Percentiles rank a stretch among this genome's conserved stretches.
Evolutionary conservation across 2,113 vertebrate genomes (phyloP).

Genomic region (Gobio gobio): DNA sequence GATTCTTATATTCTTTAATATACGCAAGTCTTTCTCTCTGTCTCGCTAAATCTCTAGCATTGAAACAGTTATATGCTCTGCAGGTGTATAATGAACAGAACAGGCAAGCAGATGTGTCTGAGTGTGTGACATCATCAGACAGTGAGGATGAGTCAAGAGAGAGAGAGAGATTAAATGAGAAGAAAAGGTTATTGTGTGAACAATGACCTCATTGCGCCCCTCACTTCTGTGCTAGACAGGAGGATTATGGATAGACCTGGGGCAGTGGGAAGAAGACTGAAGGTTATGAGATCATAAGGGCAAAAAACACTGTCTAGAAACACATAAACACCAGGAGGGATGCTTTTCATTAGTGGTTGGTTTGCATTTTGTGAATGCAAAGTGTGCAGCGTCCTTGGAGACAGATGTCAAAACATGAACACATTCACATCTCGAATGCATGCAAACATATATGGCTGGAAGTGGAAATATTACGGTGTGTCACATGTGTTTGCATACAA

Average conservation of each 20-base stretch:
- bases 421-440: constrained; percentile 8
- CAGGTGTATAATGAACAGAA: constrained; percentile 1
- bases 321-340: background rate
- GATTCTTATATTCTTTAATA: constrained; percentile 1
- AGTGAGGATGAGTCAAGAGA: constrained; percentile 28
- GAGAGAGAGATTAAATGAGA: constrained; percentile 32
- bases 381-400: constrained; percentile 7
- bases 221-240: constrained; percentile 34
- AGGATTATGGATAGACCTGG: constrained; percentile 36
- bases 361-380: constrained; percentile 33
- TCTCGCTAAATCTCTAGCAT: background rate
- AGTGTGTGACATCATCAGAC: constrained; percentile 36
- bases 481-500: constrained; percentile 9
- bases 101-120: constrained; percentile 33
- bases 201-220: constrained; percentile 33
- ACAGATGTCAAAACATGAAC: constrained; percentile 26
- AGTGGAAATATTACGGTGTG: background rate
- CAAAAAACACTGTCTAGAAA: constrained; percentile 24
- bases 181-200: constrained; percentile 42
- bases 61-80: background rate
- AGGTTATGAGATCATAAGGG: constrained; percentile 33
- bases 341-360: constrained; percentile 20
- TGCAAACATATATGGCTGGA: background rate
- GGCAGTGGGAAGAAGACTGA: constrained; percentile 13
- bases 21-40: background rate